Base-by-base conservation (phyloP, 2,113 vertebrate species). In the Cepphus grylle region DNA sequence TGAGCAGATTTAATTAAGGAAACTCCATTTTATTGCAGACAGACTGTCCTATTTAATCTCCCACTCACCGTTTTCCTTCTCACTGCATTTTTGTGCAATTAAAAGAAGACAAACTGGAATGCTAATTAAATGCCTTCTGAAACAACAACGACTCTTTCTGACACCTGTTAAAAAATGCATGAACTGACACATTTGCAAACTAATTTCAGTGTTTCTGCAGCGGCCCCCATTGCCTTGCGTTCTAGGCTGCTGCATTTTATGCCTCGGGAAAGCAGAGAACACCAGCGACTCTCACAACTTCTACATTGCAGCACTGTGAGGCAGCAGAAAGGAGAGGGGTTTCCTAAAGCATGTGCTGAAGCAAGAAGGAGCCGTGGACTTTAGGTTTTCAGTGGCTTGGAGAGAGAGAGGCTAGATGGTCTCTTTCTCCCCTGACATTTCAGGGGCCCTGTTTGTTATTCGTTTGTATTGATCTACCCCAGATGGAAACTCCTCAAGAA, bases 41-140 rank as follows among this genome's bases (percentile, higher is more conserved):
- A 95, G 77, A 36, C 52, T 93, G 77, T 95, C 91, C 86, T 88
- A 90, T 58, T 92, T 93, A 92, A 91, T 77, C 65, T 93, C 85
- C 65, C 76, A 83, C 52, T 92, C 83, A 65, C 49, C 59, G 53
- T 85, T 87, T 92, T 88, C 71, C 89, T 87, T 91, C 80, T 89
- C 63, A 8, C 86, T 81, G 83, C 86, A 86, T 93, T 97, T 97
- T 90, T 76, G 56, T 92, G 93, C 90, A 94, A 97, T 95, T 91
- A 97, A 96, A 96, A 71, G 53, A 91, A 52, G 77, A 84, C 77
- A 91, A 95, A 85, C 53, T 71, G 71, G 86, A 96, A 96, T 11
- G 59, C 61, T 81, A 96, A 94, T 95, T 88, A 96, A 96, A 86
- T 12, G 47, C 43, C 26, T 93, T 92, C 77, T 40, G 55, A 96